Evolutionary conservation across 2,797 vertebrate species (phyloP).

Genomic region (Galagoides demidoff): DNA sequence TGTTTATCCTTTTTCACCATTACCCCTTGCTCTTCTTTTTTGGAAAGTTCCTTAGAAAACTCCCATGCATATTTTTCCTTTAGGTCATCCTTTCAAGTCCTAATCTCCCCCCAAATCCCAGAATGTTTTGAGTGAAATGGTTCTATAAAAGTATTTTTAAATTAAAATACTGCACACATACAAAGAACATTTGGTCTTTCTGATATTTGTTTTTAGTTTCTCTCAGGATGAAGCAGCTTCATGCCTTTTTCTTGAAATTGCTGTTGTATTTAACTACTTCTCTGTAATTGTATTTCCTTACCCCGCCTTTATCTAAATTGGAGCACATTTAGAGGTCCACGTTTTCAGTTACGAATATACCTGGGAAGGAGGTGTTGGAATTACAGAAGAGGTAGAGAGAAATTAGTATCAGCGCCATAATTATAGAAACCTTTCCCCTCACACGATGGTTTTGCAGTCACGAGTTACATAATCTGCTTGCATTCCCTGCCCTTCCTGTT

Average conservation of each 20-base stretch:
- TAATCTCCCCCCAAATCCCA: neutral
- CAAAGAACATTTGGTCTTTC: neutral
- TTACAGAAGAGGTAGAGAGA: neutral
- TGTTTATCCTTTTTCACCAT: conserved; percentile 37
- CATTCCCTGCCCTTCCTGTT: neutral
- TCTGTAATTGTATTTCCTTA: conserved; percentile 9
- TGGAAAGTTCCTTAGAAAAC: conserved; percentile 22
- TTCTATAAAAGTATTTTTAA: conserved; percentile 56
- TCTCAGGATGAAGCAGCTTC: conserved; percentile 12
- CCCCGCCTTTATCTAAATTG: neutral
- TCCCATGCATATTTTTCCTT: conserved; percentile 43
- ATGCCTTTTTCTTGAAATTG: neutral
- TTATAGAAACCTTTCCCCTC: neutral
- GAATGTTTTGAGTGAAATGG: conserved; percentile 46
- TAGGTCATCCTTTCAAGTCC: conserved; percentile 24
- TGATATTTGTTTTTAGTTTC: conserved; percentile 26
- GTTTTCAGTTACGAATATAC: neutral
- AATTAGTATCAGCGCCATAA: neutral
- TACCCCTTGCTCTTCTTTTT: neutral
- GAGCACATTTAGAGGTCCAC: neutral
- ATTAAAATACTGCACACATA: conserved; percentile 31
- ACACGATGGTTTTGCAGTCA: neutral
- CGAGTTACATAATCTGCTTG: neutral
- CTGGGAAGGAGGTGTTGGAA: neutral
- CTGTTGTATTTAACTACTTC: neutral